Conservation (phyloP, 2,888 invertebrate species). For the Eupithecia centaureata region DNA sequence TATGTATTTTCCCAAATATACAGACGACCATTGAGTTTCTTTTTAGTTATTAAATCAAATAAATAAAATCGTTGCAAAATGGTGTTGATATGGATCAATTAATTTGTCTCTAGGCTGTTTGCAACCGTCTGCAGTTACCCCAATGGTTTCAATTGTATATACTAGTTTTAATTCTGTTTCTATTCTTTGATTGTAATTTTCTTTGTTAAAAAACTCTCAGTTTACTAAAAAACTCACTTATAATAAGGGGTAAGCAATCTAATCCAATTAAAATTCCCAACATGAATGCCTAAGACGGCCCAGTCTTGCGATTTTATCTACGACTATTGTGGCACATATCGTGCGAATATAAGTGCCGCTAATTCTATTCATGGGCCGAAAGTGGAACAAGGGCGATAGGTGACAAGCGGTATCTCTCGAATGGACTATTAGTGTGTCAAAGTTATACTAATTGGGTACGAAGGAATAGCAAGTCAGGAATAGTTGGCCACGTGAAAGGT, state of each 20-base stretch:
- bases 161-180: no score
- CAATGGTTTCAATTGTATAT: no score
- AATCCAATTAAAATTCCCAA: constrained; percentile 4
- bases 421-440: constrained; percentile 4
- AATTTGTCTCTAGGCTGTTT: no score
- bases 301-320: constrained; percentile 8
- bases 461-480: neutral
- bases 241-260: neutral
- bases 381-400: constrained; percentile 42
- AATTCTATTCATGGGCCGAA: constrained; percentile 39
- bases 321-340: constrained; percentile 17
- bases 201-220: no score
- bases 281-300: neutral
- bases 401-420: constrained; percentile 36
- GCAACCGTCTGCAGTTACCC: no score
- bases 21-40: neutral
- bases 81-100: no score
- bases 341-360: constrained; percentile 39
- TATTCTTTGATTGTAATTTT: no score
- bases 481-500: neutral
- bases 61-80: no score
- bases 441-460: constrained; percentile 12
- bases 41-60: neutral
- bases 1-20: neutral
- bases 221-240: no score